Conservation (phyloP, 2,113 vertebrate genomes). For the Synchiropus splendidus region DNA sequence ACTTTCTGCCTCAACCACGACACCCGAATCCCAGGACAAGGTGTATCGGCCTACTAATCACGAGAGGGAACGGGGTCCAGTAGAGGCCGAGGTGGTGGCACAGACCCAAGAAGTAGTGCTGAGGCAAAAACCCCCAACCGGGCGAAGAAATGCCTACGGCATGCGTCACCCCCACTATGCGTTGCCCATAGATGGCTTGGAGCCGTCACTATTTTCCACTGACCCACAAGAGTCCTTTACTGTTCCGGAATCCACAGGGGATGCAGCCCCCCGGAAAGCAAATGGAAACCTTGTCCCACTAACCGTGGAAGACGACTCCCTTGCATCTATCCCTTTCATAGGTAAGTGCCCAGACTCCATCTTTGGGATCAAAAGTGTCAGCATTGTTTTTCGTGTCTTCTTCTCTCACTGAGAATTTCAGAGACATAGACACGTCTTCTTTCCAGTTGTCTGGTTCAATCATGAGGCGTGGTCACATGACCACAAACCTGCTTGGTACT, state of each 20-base stretch:
- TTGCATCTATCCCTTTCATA: slow-evolving; percentile 95
- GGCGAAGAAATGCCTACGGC: slow-evolving; percentile 71
- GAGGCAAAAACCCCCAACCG: slow-evolving; percentile 85
- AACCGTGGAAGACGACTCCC: slow-evolving; percentile 77
- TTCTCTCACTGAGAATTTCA: background rate
- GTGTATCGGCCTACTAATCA: slow-evolving; percentile 62
- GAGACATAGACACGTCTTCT: no score
- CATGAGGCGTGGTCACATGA: no score
- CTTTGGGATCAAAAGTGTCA: background rate
- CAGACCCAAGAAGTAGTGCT: slow-evolving; percentile 79
- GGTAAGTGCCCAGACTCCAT: slow-evolving; percentile 66
- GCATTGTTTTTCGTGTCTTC: background rate
- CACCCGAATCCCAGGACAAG: slow-evolving; percentile 49
- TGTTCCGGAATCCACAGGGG: slow-evolving; percentile 33
- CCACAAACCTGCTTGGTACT: no score
- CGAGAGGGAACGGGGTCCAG: slow-evolving; percentile 54
- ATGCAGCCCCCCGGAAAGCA: slow-evolving; percentile 27
- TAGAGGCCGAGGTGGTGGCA: slow-evolving; percentile 40
- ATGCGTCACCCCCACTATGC: slow-evolving; percentile 77
- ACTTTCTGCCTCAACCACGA: slow-evolving; percentile 23
- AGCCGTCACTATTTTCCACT: slow-evolving; percentile 57
- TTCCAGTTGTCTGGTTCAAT: no score
- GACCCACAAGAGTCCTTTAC: slow-evolving; percentile 43
- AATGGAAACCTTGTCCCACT: slow-evolving; percentile 72
- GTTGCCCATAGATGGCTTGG: slow-evolving; percentile 71